A percentile compares a stretch with the other conserved stretches of the same genome.
These are phyloP conservation scores for Hartigia nigra DNA, from an alignment of 2,888 invertebrate genomes.

Conservation along the genomic window DNA sequence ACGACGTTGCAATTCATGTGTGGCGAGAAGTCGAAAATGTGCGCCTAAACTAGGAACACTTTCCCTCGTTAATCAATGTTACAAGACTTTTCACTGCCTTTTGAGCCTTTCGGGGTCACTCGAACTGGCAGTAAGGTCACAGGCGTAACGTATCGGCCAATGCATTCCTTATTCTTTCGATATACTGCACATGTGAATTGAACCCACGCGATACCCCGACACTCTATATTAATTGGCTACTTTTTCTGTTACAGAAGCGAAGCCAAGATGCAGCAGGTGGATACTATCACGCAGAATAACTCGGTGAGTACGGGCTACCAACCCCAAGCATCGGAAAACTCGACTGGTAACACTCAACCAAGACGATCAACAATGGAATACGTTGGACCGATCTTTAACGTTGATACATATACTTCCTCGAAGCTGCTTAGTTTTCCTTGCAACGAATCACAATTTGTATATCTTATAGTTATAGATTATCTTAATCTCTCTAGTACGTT, in stretches of 20 bases:
- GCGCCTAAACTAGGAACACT: background rate
- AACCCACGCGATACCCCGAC: background rate
- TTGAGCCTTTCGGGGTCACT: background rate
- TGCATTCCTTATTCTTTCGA: background rate
- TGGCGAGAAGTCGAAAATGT: background rate
- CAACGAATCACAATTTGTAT: background rate
- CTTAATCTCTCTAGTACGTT: background rate
- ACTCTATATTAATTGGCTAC: background rate
- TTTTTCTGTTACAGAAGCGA: slow-evolving; percentile 63
- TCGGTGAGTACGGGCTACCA: slow-evolving; percentile 64
- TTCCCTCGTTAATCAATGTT: background rate
- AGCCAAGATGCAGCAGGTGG: slow-evolving; percentile 73
- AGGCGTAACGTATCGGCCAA: background rate
- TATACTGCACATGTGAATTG: background rate
- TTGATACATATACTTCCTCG: background rate
- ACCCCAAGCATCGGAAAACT: background rate
- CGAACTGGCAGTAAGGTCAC: background rate
- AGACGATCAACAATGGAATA: background rate
- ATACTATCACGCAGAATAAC: slow-evolving; percentile 70
- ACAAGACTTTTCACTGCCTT: background rate
- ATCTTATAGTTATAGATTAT: background rate
- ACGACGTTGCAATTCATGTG: background rate
- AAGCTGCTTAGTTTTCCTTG: background rate
- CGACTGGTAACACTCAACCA: background rate
- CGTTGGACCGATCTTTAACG: background rate